These are phyloP conservation scores for Drosophila leontia DNA, from an alignment of 1,140 invertebrate species.

Conservation along the genomic window DNA sequence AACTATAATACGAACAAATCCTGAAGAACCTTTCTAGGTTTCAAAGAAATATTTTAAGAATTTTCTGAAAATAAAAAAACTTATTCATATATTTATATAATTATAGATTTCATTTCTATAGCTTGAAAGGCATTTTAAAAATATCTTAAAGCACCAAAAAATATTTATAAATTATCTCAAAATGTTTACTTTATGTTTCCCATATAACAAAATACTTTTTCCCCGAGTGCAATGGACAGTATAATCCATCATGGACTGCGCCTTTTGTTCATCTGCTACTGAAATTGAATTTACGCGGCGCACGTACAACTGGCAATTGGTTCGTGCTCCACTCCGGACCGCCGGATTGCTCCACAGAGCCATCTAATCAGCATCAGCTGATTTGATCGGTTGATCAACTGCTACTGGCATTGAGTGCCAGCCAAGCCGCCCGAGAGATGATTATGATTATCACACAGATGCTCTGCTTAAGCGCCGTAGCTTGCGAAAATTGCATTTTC, in stretches of 20 bases:
- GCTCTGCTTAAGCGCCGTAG: constrained; percentile 54
- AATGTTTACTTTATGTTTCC: not conserved
- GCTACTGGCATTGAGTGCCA: constrained; percentile 70
- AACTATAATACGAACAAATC: not conserved
- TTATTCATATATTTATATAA: no score
- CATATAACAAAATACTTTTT: not conserved
- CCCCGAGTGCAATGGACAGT: constrained; percentile 9
- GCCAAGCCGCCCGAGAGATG: constrained; percentile 17
- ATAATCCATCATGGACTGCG: constrained; percentile 47
- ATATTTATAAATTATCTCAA: no score
- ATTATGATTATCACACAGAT: constrained; percentile 56
- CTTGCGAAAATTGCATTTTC: constrained; percentile 55
- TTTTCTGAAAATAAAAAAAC: not conserved
- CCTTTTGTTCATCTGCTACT: constrained; percentile 70
- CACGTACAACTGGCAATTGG: constrained; percentile 78
- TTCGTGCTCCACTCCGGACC: constrained; percentile 50
- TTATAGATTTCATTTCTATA: not conserved
- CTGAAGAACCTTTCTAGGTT: not conserved
- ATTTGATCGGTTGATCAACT: constrained; percentile 42
- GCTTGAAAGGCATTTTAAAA: not conserved
- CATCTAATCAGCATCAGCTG: constrained; percentile 65
- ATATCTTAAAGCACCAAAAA: accelerated
- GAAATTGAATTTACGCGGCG: constrained; percentile 83
- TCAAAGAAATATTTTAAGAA: not conserved
- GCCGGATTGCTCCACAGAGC: constrained; percentile 49